Conservation (phyloP, 2,888 invertebrate species). For the Hypena proboscidalis region DNA sequence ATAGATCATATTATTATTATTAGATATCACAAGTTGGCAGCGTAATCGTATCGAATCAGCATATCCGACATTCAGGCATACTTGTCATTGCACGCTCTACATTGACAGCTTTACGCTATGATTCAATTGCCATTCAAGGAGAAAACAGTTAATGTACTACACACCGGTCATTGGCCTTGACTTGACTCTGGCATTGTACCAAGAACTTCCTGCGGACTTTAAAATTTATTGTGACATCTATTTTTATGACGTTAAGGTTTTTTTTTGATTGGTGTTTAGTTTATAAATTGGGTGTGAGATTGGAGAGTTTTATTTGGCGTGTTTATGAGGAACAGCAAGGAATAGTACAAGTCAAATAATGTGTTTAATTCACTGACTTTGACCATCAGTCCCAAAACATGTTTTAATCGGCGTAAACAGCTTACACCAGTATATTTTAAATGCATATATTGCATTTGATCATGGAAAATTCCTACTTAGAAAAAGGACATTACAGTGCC, state of each 20-base stretch:
- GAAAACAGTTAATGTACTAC: conserved; percentile 49
- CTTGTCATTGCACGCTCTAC: conserved; percentile 26
- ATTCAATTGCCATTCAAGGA: conserved; percentile 51
- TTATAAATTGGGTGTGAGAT: conserved; percentile 16
- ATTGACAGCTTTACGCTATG: conserved; percentile 25
- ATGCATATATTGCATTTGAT: no score
- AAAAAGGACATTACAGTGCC: no score
- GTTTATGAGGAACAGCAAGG: conserved; percentile 38
- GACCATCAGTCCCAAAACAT: conserved; percentile 6
- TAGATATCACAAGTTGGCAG: conserved; percentile 33
- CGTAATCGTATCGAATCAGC: conserved; percentile 14
- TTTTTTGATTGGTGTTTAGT: conserved; percentile 6
- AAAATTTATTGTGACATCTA: conserved; percentile 15
- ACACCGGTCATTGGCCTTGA: conserved; percentile 63
- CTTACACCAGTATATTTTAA: background rate
- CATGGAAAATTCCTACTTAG: no score
- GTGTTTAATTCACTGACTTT: conserved; percentile 40
- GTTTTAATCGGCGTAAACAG: background rate
- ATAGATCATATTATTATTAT: conserved; percentile 6
- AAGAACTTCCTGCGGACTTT: conserved; percentile 33
- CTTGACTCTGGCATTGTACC: conserved; percentile 58
- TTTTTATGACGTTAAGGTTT: background rate
- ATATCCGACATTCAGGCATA: conserved; percentile 19
- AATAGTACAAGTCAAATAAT: conserved; percentile 40
- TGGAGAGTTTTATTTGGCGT: conserved; percentile 40